phyloP scores from a whole-genome alignment of 2,113 vertebrate genomes.

The Panthera uncia region DNA sequence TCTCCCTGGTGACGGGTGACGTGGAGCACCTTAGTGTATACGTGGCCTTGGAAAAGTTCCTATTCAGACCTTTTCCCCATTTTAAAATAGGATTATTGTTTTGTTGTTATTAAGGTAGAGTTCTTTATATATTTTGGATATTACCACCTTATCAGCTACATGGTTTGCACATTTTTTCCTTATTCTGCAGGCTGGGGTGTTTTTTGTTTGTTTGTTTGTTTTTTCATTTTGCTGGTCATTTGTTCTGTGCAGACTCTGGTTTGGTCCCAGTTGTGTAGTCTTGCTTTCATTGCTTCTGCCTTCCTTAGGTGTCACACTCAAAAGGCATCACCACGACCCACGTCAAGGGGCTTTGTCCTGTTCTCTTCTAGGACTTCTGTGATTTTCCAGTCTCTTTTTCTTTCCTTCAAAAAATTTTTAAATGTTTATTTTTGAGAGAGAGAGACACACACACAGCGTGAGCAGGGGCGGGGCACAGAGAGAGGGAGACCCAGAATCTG shows the following conservation, averaged over 20 bases:
- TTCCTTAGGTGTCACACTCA: not conserved
- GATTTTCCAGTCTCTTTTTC: too few relatives aligned
- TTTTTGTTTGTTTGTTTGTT: too few relatives aligned
- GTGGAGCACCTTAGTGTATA: not conserved
- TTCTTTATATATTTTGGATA: not conserved
- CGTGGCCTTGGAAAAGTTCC: not conserved
- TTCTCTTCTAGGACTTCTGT: too few relatives aligned
- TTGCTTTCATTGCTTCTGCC: not conserved
- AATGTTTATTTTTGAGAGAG: too few relatives aligned
- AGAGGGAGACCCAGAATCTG: too few relatives aligned
- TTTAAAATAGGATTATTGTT: not conserved
- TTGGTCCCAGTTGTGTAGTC: not conserved
- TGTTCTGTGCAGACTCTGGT: not conserved
- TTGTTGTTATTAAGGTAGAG: not conserved
- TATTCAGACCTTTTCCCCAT: not conserved
- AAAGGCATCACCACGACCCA: too few relatives aligned
- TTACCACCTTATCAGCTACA: not conserved
- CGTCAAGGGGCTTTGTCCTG: too few relatives aligned
- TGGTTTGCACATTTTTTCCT: not conserved
- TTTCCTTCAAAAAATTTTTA: too few relatives aligned
- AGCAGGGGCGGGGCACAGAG: too few relatives aligned
- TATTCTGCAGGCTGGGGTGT: too few relatives aligned
- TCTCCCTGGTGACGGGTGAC: not conserved
- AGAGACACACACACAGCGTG: too few relatives aligned
- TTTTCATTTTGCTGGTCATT: not conserved